These are phyloP conservation scores for Lepidotrigona ventralis DNA, from an alignment of 1,140 invertebrate genomes.

Conservation along the genomic window DNA sequence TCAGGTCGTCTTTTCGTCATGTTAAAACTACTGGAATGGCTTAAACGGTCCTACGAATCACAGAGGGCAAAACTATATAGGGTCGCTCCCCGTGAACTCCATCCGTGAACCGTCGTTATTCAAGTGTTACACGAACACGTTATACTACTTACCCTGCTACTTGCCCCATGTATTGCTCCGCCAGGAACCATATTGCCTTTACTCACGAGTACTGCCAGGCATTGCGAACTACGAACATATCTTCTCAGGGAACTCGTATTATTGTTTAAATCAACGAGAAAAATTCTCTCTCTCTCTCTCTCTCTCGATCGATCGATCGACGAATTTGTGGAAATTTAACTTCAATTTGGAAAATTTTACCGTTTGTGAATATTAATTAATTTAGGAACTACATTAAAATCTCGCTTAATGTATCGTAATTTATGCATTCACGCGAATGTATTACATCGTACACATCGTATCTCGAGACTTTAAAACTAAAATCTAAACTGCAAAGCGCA, in stretches of 20 bases:
- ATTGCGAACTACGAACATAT: conserved; percentile 1
- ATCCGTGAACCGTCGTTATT: conserved; percentile 47
- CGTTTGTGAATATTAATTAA: background rate
- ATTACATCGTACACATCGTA: background rate
- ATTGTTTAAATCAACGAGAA: background rate
- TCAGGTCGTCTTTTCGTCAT: conserved; percentile 50
- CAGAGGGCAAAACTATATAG: conserved; percentile 46
- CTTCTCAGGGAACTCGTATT: background rate
- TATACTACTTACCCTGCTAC: conserved; percentile 49
- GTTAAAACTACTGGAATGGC: conserved; percentile 67
- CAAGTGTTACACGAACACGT: conserved; percentile 64
- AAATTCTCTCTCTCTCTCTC: too few species aligned
- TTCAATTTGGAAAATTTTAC: background rate
- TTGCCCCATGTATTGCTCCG: conserved; percentile 39
- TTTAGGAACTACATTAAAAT: background rate
- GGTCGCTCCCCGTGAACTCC: conserved; percentile 52
- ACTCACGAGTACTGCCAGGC: conserved; percentile 26
- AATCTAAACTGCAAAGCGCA: background rate
- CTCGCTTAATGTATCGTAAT: background rate
- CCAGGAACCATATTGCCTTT: conserved; percentile 42
- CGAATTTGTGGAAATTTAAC: background rate
- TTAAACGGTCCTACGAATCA: conserved; percentile 53
- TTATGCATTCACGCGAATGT: background rate
- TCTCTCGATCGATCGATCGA: too few species aligned
- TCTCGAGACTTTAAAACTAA: background rate